These are phyloP conservation scores for Chrysogorgia sp. DNA, from an alignment of 92 coral and sea anemone genomes.

Conservation along the genomic window DNA sequence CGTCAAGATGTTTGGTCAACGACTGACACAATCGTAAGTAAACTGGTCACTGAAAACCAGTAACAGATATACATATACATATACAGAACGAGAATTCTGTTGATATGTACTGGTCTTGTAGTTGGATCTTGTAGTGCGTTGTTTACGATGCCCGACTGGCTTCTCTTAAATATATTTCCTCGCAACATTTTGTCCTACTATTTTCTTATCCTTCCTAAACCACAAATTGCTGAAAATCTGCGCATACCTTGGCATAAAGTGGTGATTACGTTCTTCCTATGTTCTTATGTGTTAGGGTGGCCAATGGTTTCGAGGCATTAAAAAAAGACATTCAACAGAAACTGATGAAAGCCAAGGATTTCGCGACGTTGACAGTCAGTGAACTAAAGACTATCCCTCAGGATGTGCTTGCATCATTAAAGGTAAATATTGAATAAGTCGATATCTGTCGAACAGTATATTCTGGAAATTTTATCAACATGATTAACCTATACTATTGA, in stretches of 20 bases:
- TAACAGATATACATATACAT: not conserved
- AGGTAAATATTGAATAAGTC: conserved; percentile 48
- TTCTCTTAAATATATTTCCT: not conserved
- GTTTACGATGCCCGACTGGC: not conserved
- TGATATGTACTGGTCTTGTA: too few species aligned
- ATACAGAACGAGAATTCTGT: too few species aligned
- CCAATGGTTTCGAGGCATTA: conserved; percentile 75
- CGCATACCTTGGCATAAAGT: not conserved
- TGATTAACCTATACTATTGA: too few species aligned
- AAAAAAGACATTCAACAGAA: conserved; percentile 61
- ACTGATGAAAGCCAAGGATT: conserved; percentile 69
- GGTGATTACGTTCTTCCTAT: not conserved
- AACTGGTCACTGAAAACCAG: not conserved
- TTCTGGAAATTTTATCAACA: too few species aligned
- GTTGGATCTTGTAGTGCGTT: not conserved
- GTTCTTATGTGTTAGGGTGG: conserved; percentile 53
- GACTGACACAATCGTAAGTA: conserved; percentile 85
- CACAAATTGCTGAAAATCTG: not conserved
- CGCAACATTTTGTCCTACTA: too few species aligned
- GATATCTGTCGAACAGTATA: not conserved
- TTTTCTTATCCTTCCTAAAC: too few species aligned
- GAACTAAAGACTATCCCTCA: conserved; percentile 83
- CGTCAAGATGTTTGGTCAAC: conserved; percentile 87
- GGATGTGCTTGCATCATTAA: conserved; percentile 74
- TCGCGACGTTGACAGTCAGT: conserved; percentile 69